These are phyloP conservation scores for Eilema depressum DNA, from an alignment of 2,888 invertebrate genomes.

Conservation along the genomic window DNA sequence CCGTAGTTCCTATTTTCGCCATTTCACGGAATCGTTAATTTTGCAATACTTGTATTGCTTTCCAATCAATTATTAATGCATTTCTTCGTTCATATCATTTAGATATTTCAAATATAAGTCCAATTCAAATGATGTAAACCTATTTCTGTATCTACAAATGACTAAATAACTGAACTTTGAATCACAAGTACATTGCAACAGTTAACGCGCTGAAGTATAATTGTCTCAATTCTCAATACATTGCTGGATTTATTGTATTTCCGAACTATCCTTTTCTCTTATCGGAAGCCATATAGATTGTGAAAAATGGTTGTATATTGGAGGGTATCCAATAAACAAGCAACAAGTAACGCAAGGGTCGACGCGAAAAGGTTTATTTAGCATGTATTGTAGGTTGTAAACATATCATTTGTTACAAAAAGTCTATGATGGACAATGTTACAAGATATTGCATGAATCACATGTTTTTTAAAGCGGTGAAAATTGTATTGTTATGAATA, in stretches of 20 bases:
- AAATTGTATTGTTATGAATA: background rate
- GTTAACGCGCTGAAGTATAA: background rate
- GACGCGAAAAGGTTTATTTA: constrained; percentile 5
- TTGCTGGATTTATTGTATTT: background rate
- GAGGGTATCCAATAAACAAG: background rate
- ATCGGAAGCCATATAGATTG: background rate
- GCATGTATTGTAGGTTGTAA: background rate
- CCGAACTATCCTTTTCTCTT: background rate
- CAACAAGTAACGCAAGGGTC: background rate
- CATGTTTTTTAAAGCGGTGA: background rate
- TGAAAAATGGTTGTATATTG: background rate
- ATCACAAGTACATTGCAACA: background rate
- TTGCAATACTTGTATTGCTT: too few species aligned
- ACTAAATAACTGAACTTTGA: background rate
- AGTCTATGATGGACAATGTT: background rate
- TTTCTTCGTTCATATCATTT: background rate
- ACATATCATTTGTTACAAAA: background rate
- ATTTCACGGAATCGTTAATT: too few species aligned
- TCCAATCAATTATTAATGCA: background rate
- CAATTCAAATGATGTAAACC: background rate
- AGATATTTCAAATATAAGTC: background rate
- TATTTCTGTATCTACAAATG: background rate
- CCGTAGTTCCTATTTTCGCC: too few species aligned
- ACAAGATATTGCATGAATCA: background rate
- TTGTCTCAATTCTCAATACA: background rate